Conservation (phyloP, 2,888 invertebrate genomes). For the Trachelus troglodyta region DNA sequence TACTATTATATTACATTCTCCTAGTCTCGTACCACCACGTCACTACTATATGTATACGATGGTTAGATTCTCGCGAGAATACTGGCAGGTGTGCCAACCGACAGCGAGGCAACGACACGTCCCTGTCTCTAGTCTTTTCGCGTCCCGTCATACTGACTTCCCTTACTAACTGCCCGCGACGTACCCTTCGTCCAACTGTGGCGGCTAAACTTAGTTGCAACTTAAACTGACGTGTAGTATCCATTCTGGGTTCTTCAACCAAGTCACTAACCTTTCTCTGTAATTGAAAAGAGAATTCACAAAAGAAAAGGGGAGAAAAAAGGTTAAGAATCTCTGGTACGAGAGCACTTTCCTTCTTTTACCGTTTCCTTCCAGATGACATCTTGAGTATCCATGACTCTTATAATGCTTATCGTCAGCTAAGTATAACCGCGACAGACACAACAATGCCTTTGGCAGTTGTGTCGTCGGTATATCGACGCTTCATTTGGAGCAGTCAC, state of each 20-base stretch:
- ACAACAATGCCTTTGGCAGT: conserved; percentile 47
- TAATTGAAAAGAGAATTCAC: background rate
- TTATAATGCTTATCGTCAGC: conserved; percentile 21
- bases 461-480: conserved; percentile 51
- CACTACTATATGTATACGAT: background rate
- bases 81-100: conserved; percentile 59
- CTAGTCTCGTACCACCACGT: background rate
- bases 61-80: conserved; percentile 33
- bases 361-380: background rate
- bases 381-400: conserved; percentile 15
- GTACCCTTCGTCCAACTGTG: conserved; percentile 23
- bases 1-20: background rate
- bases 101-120: conserved; percentile 41
- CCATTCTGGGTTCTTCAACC: background rate
- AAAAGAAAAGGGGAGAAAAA: background rate
- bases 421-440: conserved; percentile 35
- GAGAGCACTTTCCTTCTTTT: background rate
- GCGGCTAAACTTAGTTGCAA: conserved; percentile 47
- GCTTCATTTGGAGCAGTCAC: conserved; percentile 51
- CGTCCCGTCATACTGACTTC: conserved; percentile 38
- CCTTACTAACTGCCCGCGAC: conserved; percentile 35
- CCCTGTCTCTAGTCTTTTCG: conserved; percentile 42
- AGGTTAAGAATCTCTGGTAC: background rate
- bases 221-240: conserved; percentile 13
- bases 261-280: background rate